Percentiles rank a stretch among this genome's conserved stretches.
Evolutionary conservation across 2,888 invertebrate species (phyloP).

Genomic region (Leucozona laternaria): DNA sequence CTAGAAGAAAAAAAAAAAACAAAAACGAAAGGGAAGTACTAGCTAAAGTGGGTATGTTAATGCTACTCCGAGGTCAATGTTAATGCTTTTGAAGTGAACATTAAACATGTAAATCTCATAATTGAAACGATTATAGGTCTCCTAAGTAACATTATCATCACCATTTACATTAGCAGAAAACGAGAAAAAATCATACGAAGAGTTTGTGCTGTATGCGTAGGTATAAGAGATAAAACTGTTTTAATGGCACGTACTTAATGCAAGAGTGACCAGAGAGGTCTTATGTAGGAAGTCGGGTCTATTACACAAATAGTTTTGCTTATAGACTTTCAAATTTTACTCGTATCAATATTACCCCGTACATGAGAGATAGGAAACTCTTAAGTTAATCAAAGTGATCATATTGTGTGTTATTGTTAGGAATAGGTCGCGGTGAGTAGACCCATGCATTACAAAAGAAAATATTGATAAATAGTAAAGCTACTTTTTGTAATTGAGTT

Average conservation of each 20-base stretch:
- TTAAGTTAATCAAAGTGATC: no score
- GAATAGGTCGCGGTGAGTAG: no score
- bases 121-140: conserved; percentile 6
- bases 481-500: no score
- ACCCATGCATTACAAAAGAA: no score
- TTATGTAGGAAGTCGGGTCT: not conserved
- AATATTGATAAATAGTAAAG: no score
- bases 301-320: not conserved
- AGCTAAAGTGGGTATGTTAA: conserved; percentile 10
- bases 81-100: conserved; percentile 17
- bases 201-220: not conserved
- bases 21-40: not conserved
- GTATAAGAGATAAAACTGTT: not conserved
- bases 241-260: not conserved
- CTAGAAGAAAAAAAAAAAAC: not conserved
- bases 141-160: conserved; percentile 9
- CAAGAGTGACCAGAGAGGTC: not conserved
- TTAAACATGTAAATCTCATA: conserved; percentile 16
- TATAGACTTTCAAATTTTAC: not conserved
- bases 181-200: not conserved
- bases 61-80: conserved; percentile 6
- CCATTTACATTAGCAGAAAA: not conserved
- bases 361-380: no score
- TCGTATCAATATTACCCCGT: no score
- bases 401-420: no score